Conservation (phyloP, 2,113 vertebrate genomes). For the Neolamprologus variostigma region DNA sequence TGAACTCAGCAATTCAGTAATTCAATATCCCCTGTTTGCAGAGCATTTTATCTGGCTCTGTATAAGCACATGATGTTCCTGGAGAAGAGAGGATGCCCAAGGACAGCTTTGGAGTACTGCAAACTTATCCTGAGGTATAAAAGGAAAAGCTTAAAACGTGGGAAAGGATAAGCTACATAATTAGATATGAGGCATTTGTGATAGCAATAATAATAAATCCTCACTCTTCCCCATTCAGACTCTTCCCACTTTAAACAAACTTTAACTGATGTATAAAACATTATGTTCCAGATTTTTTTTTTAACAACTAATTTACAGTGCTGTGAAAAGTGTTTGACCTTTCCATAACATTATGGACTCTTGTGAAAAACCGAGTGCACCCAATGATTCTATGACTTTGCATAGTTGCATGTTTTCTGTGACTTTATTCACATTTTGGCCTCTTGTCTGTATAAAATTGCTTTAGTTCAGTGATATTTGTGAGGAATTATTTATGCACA, state of each 20-base stretch:
- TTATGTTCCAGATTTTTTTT: background rate
- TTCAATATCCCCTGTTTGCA: slow-evolving; percentile 42
- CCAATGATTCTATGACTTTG: background rate
- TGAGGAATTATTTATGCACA: background rate
- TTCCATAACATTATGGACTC: background rate
- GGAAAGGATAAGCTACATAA: background rate
- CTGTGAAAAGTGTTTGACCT: background rate
- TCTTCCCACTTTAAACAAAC: background rate
- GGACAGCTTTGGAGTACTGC: slow-evolving; percentile 93
- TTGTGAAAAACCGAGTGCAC: background rate
- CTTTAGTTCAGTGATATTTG: background rate
- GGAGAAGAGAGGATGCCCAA: slow-evolving; percentile 92
- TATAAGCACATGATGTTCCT: slow-evolving; percentile 96
- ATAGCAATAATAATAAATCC: background rate
- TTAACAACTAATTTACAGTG: background rate
- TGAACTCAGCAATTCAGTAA: background rate
- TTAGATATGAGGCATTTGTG: background rate
- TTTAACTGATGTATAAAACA: background rate
- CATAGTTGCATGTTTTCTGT: background rate
- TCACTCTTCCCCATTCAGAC: background rate
- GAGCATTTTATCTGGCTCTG: slow-evolving; percentile 90
- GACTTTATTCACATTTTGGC: background rate
- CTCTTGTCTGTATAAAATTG: background rate
- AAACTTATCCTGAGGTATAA: slow-evolving; percentile 89
- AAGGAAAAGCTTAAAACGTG: background rate